Conservation (phyloP, 2,113 vertebrate species). For the Scortum barcoo region DNA sequence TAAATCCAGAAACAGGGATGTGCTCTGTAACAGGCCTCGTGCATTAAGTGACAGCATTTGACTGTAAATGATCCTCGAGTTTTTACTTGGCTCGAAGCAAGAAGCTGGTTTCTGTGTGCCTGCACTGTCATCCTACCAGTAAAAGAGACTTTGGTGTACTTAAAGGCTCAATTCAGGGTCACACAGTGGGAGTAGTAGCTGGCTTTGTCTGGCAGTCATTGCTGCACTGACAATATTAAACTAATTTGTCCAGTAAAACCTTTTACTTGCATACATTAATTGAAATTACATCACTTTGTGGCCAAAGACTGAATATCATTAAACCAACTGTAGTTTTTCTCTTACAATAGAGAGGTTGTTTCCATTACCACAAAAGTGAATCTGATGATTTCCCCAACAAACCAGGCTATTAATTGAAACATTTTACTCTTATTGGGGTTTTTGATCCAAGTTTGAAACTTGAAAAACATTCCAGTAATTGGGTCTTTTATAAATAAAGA, state of each 20-base stretch:
- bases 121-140: neutral
- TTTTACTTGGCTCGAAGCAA: neutral
- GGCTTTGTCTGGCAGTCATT: neutral
- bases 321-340: neutral
- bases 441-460: constrained; percentile 25
- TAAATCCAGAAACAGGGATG: neutral
- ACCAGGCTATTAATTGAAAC: neutral
- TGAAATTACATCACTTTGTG: neutral
- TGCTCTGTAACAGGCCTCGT: neutral
- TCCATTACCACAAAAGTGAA: neutral
- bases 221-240: neutral
- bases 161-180: constrained; percentile 5
- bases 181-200: neutral
- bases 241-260: neutral
- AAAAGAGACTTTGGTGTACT: neutral
- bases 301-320: neutral
- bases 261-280: neutral
- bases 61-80: neutral
- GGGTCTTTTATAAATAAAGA: constrained; percentile 17
- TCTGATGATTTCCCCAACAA: neutral
- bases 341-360: constrained; percentile 1
- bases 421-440: constrained; percentile 10
- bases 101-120: neutral
- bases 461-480: constrained; percentile 15
- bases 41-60: neutral